These are phyloP conservation scores for Euclidia mi DNA, from an alignment of 2,888 invertebrate genomes.

Conservation along the genomic window DNA sequence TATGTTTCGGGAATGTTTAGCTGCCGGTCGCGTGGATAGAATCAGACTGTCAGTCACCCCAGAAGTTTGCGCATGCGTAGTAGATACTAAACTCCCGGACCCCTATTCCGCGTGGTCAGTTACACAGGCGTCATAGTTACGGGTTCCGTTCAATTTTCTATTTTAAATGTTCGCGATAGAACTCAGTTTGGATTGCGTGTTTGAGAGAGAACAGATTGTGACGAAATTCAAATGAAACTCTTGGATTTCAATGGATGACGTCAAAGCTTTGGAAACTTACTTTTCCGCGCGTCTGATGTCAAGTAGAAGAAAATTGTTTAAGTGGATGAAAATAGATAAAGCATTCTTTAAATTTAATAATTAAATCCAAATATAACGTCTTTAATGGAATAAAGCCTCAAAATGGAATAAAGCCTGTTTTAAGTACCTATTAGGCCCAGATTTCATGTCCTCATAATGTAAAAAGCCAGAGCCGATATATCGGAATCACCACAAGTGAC, in stretches of 20 bases:
- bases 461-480: too few relatives aligned
- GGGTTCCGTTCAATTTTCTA: conserved; percentile 43
- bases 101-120: conserved; percentile 62
- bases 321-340: too few relatives aligned
- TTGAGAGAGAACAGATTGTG: conserved; percentile 9
- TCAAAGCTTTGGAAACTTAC: conserved; percentile 19
- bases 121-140: conserved; percentile 15
- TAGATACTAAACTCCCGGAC: conserved; percentile 57
- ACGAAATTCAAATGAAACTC: conserved; percentile 19
- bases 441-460: too few relatives aligned
- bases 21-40: conserved; percentile 53
- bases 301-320: not conserved
- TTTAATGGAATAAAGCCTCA: too few relatives aligned
- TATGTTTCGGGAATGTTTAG: conserved; percentile 46
- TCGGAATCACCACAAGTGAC: too few relatives aligned
- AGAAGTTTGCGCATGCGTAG: conserved; percentile 67
- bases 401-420: too few relatives aligned
- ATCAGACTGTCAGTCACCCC: conserved; percentile 64
- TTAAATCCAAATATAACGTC: too few relatives aligned
- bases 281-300: conserved; percentile 19
- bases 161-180: conserved; percentile 10
- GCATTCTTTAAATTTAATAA: too few relatives aligned
- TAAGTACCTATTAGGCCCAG: too few relatives aligned
- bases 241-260: conserved; percentile 16
- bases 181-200: conserved; percentile 9